Evolutionary conservation across 2,113 vertebrate species (phyloP), one percentile per base, ranked within the genome.

Genomic region (Rhinoderma darwinii): DNA sequence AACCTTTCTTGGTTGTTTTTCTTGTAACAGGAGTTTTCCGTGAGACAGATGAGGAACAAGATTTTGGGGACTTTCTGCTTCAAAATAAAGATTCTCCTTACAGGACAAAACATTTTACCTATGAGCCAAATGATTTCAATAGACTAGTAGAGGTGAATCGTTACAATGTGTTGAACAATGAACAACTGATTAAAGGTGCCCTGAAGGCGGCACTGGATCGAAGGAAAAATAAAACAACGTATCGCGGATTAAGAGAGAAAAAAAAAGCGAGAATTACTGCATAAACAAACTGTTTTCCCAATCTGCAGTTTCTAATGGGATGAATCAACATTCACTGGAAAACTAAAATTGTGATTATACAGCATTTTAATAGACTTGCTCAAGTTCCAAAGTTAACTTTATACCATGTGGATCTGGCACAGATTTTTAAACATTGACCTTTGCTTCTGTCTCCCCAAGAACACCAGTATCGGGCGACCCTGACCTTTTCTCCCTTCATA

Each of bases 151-250:
- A 91, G 51, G 84, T 95, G 89, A 93, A 89, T 80, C 56, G 87
- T 47, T 96, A 96, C 90, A 95, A 95, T 0, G 90, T 95, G 63
- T 86, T 96, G 14, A 96, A 95, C 89, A 95, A 89, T 3, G 88
- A 56, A 11, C 90, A 93, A 10, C 30, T 44, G 0, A 61, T 95
- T 82, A 88, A 87, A 74, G 85, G 35, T 11, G 88, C 88, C 6
- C 87, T 96, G 0, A 82, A 14, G 56, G 82, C 93, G 88, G 94
- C 92, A 84, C 89, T 96, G 89, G 87, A 88, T 4, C 89, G 87
- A 70, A 88, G 77, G 68, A 92, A 89, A 82, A 0, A 87, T 85
- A 93, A 84, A 74, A 39, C 12, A 25, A 43, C 22, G n/a, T 32
- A 77, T 32, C n/a, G 47, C 1, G 44, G 27, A 77, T 10, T 30